These are phyloP conservation scores for Hyaena hyaena DNA, from an alignment of 2,113 vertebrate species.

Conservation along the genomic window DNA sequence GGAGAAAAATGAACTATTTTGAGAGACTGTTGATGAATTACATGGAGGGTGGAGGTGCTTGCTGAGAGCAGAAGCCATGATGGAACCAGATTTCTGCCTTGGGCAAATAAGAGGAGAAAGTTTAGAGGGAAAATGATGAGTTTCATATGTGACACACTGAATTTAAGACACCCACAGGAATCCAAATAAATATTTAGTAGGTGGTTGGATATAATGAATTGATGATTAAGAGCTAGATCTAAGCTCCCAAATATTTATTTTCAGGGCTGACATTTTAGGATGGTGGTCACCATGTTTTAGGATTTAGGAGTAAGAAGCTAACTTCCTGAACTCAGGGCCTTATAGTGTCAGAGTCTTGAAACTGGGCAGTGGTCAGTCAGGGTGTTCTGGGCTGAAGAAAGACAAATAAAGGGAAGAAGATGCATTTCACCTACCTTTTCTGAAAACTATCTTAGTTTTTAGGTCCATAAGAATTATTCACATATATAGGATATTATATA, in stretches of 20 bases:
- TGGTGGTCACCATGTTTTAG: neutral
- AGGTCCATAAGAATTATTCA: neutral
- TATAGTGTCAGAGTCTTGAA: neutral
- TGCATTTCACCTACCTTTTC: constrained; percentile 1
- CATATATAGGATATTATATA: neutral
- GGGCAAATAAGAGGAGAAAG: neutral
- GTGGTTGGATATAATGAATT: neutral
- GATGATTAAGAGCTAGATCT: neutral
- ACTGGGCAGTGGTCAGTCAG: neutral
- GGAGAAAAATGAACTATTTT: neutral
- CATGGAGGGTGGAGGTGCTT: neutral
- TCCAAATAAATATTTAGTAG: constrained; percentile 32
- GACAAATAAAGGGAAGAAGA: neutral
- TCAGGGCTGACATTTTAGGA: neutral
- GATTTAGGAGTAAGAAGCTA: neutral
- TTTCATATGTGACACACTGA: neutral
- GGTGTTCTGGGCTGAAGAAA: neutral
- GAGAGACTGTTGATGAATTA: neutral
- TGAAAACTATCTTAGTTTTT: neutral
- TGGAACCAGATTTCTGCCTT: neutral
- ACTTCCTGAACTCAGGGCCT: constrained; percentile 20
- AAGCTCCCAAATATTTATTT: constrained; percentile 26
- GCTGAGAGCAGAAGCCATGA: constrained; percentile 7
- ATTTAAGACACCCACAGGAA: neutral
- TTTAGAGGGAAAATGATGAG: neutral